phyloP scores from a whole-genome alignment of 2,113 vertebrate species.

The Dascyllus trimaculatus region DNA sequence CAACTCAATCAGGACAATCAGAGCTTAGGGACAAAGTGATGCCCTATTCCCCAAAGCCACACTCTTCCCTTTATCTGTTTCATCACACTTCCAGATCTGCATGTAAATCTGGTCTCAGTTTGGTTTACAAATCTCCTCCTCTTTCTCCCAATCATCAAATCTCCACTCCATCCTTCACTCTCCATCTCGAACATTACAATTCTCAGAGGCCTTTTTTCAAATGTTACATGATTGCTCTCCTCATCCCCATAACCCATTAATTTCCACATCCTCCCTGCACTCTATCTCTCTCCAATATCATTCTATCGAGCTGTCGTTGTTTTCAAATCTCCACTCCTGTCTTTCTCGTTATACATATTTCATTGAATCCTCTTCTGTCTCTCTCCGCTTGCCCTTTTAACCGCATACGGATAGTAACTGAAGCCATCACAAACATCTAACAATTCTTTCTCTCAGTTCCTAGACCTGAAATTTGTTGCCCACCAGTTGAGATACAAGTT shows the following conservation, averaged over 20 bases:
- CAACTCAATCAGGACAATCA: conserved; percentile 11
- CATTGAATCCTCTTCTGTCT: neutral
- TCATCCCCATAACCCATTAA: neutral
- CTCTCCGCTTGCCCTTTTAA: conserved; percentile 10
- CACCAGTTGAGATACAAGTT: conserved; percentile 24
- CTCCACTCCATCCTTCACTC: neutral
- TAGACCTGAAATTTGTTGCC: conserved; percentile 21
- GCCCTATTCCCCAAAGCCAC: conserved; percentile 1
- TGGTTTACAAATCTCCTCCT: conserved; percentile 9
- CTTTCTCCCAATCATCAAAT: neutral
- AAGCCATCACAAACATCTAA: conserved; percentile 23
- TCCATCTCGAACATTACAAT: neutral
- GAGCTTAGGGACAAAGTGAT: conserved; percentile 16
- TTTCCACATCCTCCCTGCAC: neutral
- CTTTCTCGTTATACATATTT: conserved; percentile 9
- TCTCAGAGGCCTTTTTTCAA: conserved; percentile 7
- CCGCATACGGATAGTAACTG: conserved; percentile 49
- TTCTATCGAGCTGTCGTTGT: neutral
- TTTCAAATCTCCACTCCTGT: neutral
- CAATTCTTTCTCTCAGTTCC: neutral
- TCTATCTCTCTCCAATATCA: neutral
- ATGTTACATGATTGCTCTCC: neutral
- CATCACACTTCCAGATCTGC: conserved; percentile 4
- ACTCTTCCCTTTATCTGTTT: conserved; percentile 1
- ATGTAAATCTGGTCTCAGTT: conserved; percentile 20